These are phyloP conservation scores for Reticulitermes lucifugus DNA, from an alignment of 2,888 invertebrate species.

Conservation along the genomic window DNA sequence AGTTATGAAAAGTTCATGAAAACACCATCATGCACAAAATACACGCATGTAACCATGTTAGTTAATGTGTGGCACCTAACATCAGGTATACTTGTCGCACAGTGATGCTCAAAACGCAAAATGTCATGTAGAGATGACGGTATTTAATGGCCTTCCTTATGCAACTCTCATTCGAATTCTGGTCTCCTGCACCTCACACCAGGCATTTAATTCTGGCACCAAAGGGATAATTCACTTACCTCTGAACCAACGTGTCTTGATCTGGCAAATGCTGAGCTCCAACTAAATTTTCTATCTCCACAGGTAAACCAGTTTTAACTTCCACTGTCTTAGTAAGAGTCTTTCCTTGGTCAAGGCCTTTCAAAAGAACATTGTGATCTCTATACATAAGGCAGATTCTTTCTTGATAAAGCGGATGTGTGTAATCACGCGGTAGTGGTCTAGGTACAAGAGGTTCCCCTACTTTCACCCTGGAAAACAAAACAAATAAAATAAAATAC, in stretches of 20 bases:
- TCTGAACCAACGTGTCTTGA: slow-evolving; percentile 71
- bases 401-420: slow-evolving; percentile 76
- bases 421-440: slow-evolving; percentile 66
- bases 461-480: too few species aligned
- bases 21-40: too few species aligned
- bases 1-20: too few species aligned
- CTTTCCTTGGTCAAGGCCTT: slow-evolving; percentile 83
- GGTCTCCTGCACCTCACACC: too few species aligned
- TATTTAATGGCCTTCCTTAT: too few species aligned
- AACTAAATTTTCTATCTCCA: slow-evolving; percentile 65
- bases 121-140: too few species aligned
- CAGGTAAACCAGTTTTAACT: slow-evolving; percentile 72
- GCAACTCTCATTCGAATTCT: too few species aligned
- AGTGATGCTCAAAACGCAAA: too few species aligned
- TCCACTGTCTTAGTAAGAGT: slow-evolving; percentile 83
- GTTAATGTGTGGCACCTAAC: neutral
- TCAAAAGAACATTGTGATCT: slow-evolving; percentile 74
- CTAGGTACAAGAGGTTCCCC: neutral
- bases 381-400: slow-evolving; percentile 70
- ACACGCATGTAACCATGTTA: too few species aligned
- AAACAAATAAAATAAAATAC: too few species aligned
- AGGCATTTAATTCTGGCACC: too few species aligned
- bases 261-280: slow-evolving; percentile 64
- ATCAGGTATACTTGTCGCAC: too few species aligned
- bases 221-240: slow-evolving; percentile 55